Percentiles rank a stretch among this genome's conserved stretches.
phyloP scores from a whole-genome alignment of 1,140 invertebrate genomes.

The Mya arenaria region DNA sequence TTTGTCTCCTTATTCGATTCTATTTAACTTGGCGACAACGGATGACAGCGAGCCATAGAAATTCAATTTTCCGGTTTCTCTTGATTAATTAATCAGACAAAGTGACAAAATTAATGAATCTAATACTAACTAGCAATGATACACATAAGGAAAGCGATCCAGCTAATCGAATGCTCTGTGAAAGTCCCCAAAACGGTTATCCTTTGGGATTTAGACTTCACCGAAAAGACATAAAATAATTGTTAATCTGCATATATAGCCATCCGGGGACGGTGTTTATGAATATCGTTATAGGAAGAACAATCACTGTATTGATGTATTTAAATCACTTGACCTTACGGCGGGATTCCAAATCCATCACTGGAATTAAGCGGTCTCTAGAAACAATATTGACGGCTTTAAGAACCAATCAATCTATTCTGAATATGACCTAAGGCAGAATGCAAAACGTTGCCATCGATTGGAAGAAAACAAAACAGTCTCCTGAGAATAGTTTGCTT shows the following conservation, averaged over 20 bases:
- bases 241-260: conserved; percentile 46
- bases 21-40: conserved; percentile 33
- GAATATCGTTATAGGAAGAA: conserved; percentile 44
- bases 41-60: conserved; percentile 45
- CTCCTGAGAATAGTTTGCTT: conserved; percentile 30
- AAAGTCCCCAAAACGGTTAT: not conserved
- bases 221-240: conserved; percentile 29
- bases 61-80: conserved; percentile 42
- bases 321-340: conserved; percentile 36
- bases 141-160: conserved; percentile 6
- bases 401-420: conserved; percentile 31
- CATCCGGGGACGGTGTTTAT: conserved; percentile 15
- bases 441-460: conserved; percentile 51
- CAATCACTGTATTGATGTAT: conserved; percentile 12
- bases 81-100: conserved; percentile 55
- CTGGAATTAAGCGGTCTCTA: conserved; percentile 30
- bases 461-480: conserved; percentile 31
- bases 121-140: conserved; percentile 32
- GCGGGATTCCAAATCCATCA: conserved; percentile 38
- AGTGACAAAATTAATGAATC: conserved; percentile 54
- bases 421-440: conserved; percentile 16
- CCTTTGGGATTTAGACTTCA: not conserved
- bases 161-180: not conserved
- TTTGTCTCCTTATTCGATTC: conserved; percentile 38
- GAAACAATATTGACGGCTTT: conserved; percentile 50